Evolutionary conservation across 2,797 vertebrate genomes (phyloP).

Genomic region (Cercopithecus hamlyni): DNA sequence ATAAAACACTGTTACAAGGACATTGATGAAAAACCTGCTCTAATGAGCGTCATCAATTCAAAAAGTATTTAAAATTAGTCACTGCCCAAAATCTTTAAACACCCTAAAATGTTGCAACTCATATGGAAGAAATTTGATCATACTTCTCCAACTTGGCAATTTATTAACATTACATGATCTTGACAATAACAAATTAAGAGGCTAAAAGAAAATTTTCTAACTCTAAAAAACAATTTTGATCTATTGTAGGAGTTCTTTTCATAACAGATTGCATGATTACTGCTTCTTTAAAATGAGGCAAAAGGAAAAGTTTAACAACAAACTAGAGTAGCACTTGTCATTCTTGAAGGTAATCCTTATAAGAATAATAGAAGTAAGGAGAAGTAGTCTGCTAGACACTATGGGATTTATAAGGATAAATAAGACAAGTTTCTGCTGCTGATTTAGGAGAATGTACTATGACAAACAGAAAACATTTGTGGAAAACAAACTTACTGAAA

Average conservation of each 20-base stretch:
- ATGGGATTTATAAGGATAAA: neutral
- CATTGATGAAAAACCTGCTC: neutral
- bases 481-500: neutral
- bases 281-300: neutral
- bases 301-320: conserved; percentile 35
- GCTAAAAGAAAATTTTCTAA: neutral
- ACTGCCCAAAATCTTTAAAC: neutral
- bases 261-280: neutral
- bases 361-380: neutral
- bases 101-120: neutral
- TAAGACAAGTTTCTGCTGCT: conserved; percentile 4
- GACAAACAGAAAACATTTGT: neutral
- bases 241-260: neutral
- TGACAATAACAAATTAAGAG: conserved; percentile 26
- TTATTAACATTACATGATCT: neutral
- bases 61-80: conserved; percentile 39
- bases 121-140: conserved; percentile 13
- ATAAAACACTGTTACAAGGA: neutral
- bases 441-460: neutral
- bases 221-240: neutral
- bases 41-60: neutral
- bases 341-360: neutral
- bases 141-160: neutral
- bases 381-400: neutral
- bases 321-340: neutral